These are phyloP conservation scores for Stenchaetothrips biformis DNA, from an alignment of 2,888 invertebrate species.

Conservation along the genomic window DNA sequence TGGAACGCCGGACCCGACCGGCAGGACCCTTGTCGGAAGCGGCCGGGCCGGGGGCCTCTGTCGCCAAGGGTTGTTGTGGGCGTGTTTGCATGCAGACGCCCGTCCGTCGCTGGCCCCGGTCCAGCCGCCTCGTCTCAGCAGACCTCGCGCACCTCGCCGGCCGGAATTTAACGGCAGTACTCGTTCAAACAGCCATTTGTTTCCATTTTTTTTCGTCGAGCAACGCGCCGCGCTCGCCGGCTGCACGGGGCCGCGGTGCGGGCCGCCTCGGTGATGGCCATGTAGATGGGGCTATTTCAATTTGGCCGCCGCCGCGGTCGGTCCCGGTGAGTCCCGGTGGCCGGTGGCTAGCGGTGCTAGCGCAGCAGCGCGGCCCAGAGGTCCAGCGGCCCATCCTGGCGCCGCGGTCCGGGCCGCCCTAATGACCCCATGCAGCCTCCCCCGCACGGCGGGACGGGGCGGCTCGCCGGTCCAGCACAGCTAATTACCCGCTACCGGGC, in stretches of 20 bases:
- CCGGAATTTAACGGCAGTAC: neutral
- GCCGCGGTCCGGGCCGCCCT: neutral
- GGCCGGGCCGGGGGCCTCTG: no score
- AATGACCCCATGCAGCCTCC: neutral
- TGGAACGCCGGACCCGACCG: no score
- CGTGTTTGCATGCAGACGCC: no score
- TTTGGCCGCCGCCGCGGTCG: neutral
- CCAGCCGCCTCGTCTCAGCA: neutral
- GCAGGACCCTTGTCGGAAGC: no score
- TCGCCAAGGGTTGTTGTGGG: no score
- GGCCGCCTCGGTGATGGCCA: neutral
- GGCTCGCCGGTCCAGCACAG: neutral
- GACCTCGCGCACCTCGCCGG: neutral
- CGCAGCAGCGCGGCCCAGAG: neutral
- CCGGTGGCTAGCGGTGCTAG: neutral
- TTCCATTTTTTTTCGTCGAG: no score
- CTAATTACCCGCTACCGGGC: conserved; percentile 23
- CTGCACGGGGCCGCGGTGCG: no score
- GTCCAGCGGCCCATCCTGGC: neutral
- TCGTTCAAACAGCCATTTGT: no score
- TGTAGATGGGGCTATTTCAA: conserved; percentile 13
- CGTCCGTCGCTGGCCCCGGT: no score
- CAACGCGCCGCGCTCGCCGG: no score
- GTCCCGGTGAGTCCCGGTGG: no score
- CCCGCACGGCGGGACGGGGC: neutral